Evolutionary conservation across 1,140 invertebrate genomes (phyloP).

Genomic region (Neuroterus valhalla): DNA sequence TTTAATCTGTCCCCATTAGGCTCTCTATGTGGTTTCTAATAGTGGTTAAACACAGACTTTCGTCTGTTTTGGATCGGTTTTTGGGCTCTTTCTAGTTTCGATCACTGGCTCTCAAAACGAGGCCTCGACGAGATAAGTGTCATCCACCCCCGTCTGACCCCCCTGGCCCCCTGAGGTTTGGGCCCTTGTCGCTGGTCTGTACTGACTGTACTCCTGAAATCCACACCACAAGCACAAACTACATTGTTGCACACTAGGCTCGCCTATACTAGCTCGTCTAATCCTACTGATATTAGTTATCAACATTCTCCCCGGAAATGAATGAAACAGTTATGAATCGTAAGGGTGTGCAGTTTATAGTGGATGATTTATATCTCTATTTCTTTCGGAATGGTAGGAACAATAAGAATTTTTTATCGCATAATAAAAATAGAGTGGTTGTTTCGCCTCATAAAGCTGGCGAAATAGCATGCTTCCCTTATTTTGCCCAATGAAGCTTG

Average conservation of each 20-base stretch:
- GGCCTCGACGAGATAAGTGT: slow-evolving; percentile 88
- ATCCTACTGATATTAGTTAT: slow-evolving; percentile 28
- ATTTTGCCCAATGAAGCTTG: no score
- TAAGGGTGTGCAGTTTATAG: not conserved
- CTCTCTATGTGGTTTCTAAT: slow-evolving; percentile 37
- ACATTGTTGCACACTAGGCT: slow-evolving; percentile 73
- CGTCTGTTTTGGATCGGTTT: slow-evolving; percentile 10
- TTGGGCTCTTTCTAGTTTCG: slow-evolving; percentile 18
- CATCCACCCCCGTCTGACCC: slow-evolving; percentile 83
- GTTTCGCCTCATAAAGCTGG: no score
- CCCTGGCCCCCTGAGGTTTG: slow-evolving; percentile 80
- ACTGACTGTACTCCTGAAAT: slow-evolving; percentile 86
- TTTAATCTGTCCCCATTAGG: slow-evolving; percentile 37
- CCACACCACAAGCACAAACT: slow-evolving; percentile 75
- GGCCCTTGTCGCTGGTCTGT: slow-evolving; percentile 84
- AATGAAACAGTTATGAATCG: slow-evolving; percentile 14
- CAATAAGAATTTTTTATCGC: no score
- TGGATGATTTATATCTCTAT: no score
- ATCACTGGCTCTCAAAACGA: slow-evolving; percentile 79
- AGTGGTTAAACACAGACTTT: slow-evolving; percentile 12
- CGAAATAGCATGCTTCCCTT: no score
- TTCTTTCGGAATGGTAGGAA: no score
- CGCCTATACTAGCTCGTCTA: slow-evolving; percentile 60
- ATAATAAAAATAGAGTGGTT: no score
- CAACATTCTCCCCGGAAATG: slow-evolving; percentile 19